Conservation (phyloP, 2,888 invertebrate species). For the Ceramica pisi region DNA sequence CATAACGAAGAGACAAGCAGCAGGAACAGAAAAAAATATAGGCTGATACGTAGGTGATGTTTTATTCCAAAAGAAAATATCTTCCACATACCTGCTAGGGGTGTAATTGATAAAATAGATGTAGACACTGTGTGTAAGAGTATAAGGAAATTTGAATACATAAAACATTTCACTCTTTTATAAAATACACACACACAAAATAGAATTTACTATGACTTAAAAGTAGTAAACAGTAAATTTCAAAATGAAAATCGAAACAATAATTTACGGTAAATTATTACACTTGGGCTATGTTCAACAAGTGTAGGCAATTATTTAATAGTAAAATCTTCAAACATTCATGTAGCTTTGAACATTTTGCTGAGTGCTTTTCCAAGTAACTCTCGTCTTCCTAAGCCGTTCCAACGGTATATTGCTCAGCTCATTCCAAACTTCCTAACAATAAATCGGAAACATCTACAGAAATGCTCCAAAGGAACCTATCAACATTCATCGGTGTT, state of each 20-base stretch:
- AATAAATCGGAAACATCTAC: slow-evolving; percentile 39
- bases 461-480: slow-evolving; percentile 50
- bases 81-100: too few species aligned
- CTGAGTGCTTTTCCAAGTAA: slow-evolving; percentile 22
- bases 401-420: slow-evolving; percentile 28
- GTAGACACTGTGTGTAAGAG: too few species aligned
- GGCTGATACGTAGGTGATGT: too few species aligned
- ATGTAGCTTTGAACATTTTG: not conserved
- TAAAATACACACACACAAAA: too few species aligned
- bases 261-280: not conserved
- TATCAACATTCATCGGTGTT: slow-evolving; percentile 59
- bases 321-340: not conserved
- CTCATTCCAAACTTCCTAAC: slow-evolving; percentile 18
- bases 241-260: not conserved
- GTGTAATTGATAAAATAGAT: too few species aligned
- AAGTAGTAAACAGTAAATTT: too few species aligned
- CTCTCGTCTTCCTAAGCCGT: slow-evolving; percentile 2
- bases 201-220: too few species aligned
- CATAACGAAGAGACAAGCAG: too few species aligned
- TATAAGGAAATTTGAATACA: too few species aligned
- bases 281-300: not conserved
- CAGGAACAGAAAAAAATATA: too few species aligned
- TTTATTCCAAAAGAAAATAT: too few species aligned
- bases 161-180: too few species aligned
- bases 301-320: not conserved